phyloP scores from a whole-genome alignment of 1,140 invertebrate genomes.

The Drosophila funebris region DNA sequence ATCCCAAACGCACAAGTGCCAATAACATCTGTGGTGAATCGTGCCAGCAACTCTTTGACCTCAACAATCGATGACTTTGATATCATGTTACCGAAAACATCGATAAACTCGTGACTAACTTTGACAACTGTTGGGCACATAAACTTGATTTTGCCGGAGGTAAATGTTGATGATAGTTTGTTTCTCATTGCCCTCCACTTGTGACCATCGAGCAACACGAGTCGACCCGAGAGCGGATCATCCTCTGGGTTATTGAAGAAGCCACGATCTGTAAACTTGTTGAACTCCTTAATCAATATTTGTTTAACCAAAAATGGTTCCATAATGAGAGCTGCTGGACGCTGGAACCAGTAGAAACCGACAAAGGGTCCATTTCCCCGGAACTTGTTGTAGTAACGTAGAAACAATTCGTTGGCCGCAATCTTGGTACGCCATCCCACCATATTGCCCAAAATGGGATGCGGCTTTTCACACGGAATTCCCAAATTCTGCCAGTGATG shows the following conservation, averaged over 20 bases:
- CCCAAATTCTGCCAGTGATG: conserved; percentile 82
- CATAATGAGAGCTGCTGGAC: conserved; percentile 84
- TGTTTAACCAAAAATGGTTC: conserved; percentile 86
- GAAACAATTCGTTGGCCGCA: conserved; percentile 50
- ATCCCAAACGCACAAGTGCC: conserved; percentile 88
- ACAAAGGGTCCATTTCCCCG: conserved; percentile 70
- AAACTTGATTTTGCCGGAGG: conserved; percentile 86
- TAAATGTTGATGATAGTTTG: conserved; percentile 86
- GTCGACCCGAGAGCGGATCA: conserved; percentile 84
- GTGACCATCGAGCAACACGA: conserved; percentile 84
- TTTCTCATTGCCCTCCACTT: conserved; percentile 85
- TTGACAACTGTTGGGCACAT: conserved; percentile 84
- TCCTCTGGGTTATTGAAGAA: conserved; percentile 83
- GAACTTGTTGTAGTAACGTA: conserved; percentile 72
- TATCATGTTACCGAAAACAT: conserved; percentile 49
- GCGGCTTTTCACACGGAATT: conserved; percentile 83
- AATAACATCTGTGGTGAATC: conserved; percentile 84
- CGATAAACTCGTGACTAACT: conserved; percentile 70
- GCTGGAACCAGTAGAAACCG: conserved; percentile 83
- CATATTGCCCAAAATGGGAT: conserved; percentile 72
- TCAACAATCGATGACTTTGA: conserved; percentile 44
- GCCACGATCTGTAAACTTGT: conserved; percentile 85
- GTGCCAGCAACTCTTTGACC: conserved; percentile 66
- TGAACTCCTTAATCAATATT: conserved; percentile 86
- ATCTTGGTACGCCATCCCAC: conserved; percentile 31